Conservation (phyloP, 2,888 invertebrate genomes). For the Andricus quercusramuli region DNA sequence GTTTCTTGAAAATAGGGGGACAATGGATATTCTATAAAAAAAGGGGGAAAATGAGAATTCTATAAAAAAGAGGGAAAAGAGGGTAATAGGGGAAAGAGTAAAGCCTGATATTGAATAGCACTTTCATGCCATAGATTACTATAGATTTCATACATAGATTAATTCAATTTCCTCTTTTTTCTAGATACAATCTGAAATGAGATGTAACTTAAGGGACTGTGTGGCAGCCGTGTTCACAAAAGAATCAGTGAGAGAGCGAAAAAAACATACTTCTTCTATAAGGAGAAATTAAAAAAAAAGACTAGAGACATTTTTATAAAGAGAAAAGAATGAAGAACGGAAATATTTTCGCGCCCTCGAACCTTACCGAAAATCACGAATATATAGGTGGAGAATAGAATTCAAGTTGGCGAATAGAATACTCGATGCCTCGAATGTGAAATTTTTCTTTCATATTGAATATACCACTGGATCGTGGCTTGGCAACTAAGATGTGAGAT, state of each 20-base stretch:
- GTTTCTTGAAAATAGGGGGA: too few relatives aligned
- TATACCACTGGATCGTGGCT: constrained; percentile 7
- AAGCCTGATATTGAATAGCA: too few relatives aligned
- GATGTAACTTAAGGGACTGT: too few relatives aligned
- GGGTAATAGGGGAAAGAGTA: too few relatives aligned
- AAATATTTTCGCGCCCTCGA: constrained; percentile 20
- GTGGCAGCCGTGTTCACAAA: neutral
- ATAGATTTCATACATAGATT: too few relatives aligned
- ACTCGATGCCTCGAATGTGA: constrained; percentile 11
- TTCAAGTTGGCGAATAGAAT: neutral
- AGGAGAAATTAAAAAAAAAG: too few relatives aligned
- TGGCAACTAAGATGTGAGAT: constrained; percentile 19
- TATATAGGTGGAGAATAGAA: constrained; percentile 13
- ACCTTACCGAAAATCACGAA: constrained; percentile 15
- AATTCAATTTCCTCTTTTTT: too few relatives aligned
- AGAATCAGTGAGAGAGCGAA: neutral
- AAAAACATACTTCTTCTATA: neutral
- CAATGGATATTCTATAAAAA: too few relatives aligned
- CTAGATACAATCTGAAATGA: too few relatives aligned
- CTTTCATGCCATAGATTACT: too few relatives aligned
- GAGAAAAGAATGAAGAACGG: neutral
- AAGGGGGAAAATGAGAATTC: too few relatives aligned
- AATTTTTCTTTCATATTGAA: constrained; percentile 30
- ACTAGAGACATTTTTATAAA: neutral
- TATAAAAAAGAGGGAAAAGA: too few relatives aligned